A percentile compares a stretch with the other conserved stretches of the same genome.
phyloP scores from a whole-genome alignment of 2,113 vertebrate species.

The Lonchura striata region DNA sequence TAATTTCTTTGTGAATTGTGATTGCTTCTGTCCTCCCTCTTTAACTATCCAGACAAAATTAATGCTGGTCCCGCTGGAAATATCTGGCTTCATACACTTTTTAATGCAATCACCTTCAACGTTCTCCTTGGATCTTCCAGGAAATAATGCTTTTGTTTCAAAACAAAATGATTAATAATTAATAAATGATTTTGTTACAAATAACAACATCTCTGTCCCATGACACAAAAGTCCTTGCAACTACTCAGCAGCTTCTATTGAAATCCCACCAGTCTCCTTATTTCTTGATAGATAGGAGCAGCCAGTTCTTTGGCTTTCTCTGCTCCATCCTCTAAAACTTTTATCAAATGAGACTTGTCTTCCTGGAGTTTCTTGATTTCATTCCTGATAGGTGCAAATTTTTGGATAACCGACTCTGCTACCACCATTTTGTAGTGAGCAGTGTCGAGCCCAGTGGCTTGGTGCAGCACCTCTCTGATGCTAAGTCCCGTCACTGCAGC shows the following conservation, averaged over 20 bases:
- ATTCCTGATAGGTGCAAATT: constrained; percentile 82
- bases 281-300: constrained; percentile 78
- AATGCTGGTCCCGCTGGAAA: background rate
- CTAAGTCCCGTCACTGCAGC: constrained; percentile 74
- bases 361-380: constrained; percentile 82
- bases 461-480: constrained; percentile 78
- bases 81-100: background rate
- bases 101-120: background rate
- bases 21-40: background rate
- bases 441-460: constrained; percentile 81
- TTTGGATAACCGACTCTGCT: constrained; percentile 85
- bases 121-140: background rate
- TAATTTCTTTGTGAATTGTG: background rate
- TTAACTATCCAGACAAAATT: background rate
- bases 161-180: background rate
- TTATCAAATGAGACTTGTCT: constrained; percentile 79
- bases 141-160: background rate
- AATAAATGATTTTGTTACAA: background rate
- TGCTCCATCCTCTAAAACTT: constrained; percentile 78
- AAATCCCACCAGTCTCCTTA: constrained; percentile 85
- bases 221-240: background rate
- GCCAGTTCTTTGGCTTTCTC: constrained; percentile 83
- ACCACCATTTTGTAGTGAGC: constrained; percentile 88
- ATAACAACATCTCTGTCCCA: background rate
- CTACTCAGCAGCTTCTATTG: constrained; percentile 56